Conservation (phyloP, 2,113 vertebrate genomes). For the Chinchilla lanigera region DNA sequence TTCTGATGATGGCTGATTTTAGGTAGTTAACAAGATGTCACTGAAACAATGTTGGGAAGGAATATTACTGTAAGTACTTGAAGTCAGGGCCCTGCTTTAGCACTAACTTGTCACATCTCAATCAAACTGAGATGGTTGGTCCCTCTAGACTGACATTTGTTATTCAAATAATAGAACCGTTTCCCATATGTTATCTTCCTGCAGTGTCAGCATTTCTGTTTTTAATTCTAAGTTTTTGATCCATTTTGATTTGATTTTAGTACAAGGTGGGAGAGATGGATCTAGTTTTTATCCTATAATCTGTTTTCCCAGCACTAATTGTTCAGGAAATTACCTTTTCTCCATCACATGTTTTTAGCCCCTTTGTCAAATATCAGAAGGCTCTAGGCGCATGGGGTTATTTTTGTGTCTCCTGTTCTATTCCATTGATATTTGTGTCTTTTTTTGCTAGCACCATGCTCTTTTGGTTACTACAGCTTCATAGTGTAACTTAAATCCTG, state of each 20-base stretch:
- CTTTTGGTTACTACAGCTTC: neutral
- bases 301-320: neutral
- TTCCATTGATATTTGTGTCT: neutral
- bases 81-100: neutral
- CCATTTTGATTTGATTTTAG: neutral
- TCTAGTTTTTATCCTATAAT: neutral
- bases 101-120: neutral
- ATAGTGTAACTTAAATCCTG: neutral
- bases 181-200: neutral
- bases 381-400: neutral
- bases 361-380: neutral
- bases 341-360: neutral
- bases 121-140: neutral
- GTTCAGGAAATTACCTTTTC: neutral
- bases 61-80: conserved; percentile 7
- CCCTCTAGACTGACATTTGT: neutral
- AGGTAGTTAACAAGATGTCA: neutral
- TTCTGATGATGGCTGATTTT: neutral
- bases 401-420: neutral
- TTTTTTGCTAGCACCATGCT: neutral
- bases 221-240: neutral
- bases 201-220: neutral
- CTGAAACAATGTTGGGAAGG: neutral
- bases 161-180: neutral
- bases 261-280: neutral